Percentiles rank a stretch among this genome's conserved stretches.
Evolutionary conservation across 2,113 vertebrate species (phyloP).

Genomic region (Fregata magnificens): DNA sequence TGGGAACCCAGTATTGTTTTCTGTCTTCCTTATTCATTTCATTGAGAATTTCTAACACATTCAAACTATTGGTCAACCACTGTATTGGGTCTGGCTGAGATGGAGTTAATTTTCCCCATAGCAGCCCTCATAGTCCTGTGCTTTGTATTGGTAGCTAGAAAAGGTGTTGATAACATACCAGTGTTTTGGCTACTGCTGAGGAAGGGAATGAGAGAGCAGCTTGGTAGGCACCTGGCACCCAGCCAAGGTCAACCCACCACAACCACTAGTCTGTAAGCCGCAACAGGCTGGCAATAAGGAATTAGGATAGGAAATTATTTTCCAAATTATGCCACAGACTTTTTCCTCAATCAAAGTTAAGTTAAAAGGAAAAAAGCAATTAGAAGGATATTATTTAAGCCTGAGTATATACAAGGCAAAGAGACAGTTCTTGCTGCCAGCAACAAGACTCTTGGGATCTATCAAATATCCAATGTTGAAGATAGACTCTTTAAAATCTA

Average conservation of each 20-base stretch:
- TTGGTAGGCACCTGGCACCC: background rate
- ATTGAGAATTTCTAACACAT: background rate
- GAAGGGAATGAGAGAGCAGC: background rate
- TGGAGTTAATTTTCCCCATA: background rate
- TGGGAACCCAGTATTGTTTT: background rate
- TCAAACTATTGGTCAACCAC: background rate
- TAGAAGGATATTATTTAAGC: slow-evolving; percentile 3
- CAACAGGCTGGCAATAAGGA: background rate
- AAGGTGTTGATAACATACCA: background rate
- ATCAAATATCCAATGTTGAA: slow-evolving; percentile 22
- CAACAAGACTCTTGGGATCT: background rate
- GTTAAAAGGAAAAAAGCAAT: slow-evolving; percentile 23
- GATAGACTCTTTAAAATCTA: slow-evolving; percentile 33
- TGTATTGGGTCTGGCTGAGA: background rate
- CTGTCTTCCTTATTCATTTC: background rate
- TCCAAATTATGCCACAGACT: background rate
- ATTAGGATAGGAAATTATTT: slow-evolving; percentile 21
- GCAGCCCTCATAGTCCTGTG: background rate
- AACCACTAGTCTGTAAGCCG: background rate
- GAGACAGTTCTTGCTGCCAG: background rate
- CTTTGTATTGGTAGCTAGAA: background rate
- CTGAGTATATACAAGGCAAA: slow-evolving; percentile 19
- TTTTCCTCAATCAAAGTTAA: slow-evolving; percentile 19
- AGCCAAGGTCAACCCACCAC: background rate
- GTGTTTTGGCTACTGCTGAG: background rate